These are phyloP conservation scores for Anguilla anguilla DNA, from an alignment of 2,797 vertebrate genomes.

Conservation along the genomic window DNA sequence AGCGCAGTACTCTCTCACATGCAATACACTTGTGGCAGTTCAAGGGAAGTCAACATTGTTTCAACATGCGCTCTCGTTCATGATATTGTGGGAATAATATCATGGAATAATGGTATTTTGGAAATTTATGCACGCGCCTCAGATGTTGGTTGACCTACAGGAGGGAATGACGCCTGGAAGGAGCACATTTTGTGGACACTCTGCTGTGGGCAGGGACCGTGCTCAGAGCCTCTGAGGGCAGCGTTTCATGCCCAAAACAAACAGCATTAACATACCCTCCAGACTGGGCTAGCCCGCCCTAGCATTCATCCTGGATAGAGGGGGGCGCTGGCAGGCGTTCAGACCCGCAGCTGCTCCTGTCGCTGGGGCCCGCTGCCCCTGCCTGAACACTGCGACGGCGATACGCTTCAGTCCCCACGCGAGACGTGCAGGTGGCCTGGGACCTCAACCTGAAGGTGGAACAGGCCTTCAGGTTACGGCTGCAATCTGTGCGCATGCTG, in stretches of 20 bases:
- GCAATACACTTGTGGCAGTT: background rate
- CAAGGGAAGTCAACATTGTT: background rate
- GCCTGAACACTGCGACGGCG: background rate
- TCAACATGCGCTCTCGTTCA: background rate
- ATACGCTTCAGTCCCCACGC: background rate
- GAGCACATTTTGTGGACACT: conserved; percentile 43
- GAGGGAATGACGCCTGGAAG: background rate
- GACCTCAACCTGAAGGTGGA: background rate
- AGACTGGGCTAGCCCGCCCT: conserved; percentile 39
- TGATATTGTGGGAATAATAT: background rate
- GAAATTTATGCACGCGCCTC: background rate
- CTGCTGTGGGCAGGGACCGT: conserved; percentile 53
- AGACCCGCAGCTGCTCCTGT: background rate
- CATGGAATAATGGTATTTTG: background rate
- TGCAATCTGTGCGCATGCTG: background rate
- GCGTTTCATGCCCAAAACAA: conserved; percentile 42
- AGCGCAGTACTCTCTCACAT: background rate
- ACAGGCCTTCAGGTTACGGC: background rate
- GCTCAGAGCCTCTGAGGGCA: conserved; percentile 35
- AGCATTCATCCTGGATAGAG: background rate
- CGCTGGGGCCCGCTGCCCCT: background rate
- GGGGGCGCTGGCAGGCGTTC: background rate
- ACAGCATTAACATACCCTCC: conserved; percentile 52
- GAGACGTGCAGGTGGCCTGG: background rate
- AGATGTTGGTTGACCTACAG: background rate